Evolutionary conservation across 2,797 vertebrate species (phyloP), one percentile per base, ranked within the genome.

Genomic region (Sebastolobus altivelis): DNA sequence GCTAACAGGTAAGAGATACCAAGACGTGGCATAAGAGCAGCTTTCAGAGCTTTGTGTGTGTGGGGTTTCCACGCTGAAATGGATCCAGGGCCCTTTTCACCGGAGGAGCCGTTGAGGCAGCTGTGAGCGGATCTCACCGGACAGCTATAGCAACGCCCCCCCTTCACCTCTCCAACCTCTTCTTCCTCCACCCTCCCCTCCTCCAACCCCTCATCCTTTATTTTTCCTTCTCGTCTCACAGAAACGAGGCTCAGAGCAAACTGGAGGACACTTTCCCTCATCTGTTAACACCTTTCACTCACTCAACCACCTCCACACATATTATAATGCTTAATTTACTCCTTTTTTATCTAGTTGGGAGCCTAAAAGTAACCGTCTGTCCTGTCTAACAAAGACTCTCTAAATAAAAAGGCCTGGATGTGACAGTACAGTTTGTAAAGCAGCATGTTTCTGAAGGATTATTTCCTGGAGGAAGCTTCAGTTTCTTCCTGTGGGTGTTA

Each of bases 1-100:
- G 91, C 92, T 91, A 95, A 94, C 93, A 95, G 94, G 93, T 94
- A 95, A 95, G 90, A 91, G 94, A 95, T 94, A 94, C 90, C 66
- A 74, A 89, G 92, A 88, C 84, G 88, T 91, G 91, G 94, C 93
- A 95, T 93, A 93, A 95, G 94, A 95, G 94, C 91, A 89, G 91
- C 90, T 94, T 95, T 96, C 92, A 92, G 93, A 87, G 92, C 91
- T 93, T 94, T 95, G 94, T 95, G 92, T 88, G 91, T 88, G 84
- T 87, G 87, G 86, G 88, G 83, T 93, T 93, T 94, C 94, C 84
- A 88, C 80, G 70, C 88, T 95, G 95, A 95, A 96, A 95, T 95
- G 84, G 94, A 96, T 96, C 95, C 80, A 87, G 91, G 86, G 81
- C 76, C 88, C 89, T 92, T 94, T 93, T 93, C 91, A 88, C 77